Conservation (phyloP, 2,797 vertebrate genomes). For the Phoebastria nigripes region DNA sequence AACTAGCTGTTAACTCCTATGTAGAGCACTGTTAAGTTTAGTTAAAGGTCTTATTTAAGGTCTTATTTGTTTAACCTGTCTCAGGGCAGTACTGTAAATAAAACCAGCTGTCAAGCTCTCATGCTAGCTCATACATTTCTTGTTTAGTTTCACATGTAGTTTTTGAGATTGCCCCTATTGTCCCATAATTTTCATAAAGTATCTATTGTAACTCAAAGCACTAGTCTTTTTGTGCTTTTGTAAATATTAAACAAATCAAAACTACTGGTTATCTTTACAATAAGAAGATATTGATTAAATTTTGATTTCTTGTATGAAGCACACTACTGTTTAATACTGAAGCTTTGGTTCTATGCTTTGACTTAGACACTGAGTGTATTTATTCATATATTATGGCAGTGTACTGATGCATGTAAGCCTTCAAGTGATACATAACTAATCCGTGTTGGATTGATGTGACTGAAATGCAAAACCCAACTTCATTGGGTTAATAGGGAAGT, state of each 20-base stretch:
- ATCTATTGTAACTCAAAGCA: background rate
- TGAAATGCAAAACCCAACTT: background rate
- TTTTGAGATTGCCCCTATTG: background rate
- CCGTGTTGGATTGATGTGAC: background rate
- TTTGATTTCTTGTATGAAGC: background rate
- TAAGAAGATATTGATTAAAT: background rate
- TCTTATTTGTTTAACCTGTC: background rate
- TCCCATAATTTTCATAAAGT: background rate
- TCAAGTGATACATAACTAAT: background rate
- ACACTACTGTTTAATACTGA: background rate
- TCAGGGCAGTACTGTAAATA: background rate
- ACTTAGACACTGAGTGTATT: background rate
- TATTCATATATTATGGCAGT: background rate
- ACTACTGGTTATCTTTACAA: background rate
- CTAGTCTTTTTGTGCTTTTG: background rate
- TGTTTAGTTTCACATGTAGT: background rate
- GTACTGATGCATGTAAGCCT: background rate
- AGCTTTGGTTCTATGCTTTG: background rate
- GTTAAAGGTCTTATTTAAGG: background rate
- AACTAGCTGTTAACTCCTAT: background rate
- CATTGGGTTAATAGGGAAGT: background rate
- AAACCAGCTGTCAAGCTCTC: background rate
- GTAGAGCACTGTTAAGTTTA: background rate
- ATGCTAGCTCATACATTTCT: background rate
- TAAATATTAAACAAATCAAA: background rate